Evolutionary conservation across 2,797 vertebrate genomes (phyloP).

Genomic region (Trachurus trachurus): DNA sequence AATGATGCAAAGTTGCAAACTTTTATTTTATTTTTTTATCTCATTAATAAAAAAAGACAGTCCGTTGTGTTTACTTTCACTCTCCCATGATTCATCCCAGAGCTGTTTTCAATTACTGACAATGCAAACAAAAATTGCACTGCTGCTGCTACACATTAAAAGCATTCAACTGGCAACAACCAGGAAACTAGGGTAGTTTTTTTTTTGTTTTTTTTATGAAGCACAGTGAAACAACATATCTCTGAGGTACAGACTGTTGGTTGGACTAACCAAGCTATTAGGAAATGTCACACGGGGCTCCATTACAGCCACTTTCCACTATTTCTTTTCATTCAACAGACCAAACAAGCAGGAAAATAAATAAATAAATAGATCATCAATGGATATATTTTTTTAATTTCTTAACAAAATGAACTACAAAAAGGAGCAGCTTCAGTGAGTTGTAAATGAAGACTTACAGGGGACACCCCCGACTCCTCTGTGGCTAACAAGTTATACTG

Average conservation of each 20-base stretch:
- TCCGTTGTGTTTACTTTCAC: neutral
- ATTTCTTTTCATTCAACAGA: neutral
- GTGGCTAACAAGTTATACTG: neutral
- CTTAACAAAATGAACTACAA: neutral
- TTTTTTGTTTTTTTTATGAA: conserved; percentile 12
- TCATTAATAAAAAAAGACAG: too few species aligned
- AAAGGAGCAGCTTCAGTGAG: neutral
- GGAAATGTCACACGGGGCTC: neutral
- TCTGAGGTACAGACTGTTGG: neutral
- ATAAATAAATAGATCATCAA: too few species aligned
- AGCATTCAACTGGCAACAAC: neutral
- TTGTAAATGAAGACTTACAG: neutral
- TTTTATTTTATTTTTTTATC: too few species aligned
- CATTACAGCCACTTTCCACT: neutral
- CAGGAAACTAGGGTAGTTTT: neutral
- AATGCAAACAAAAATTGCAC: neutral
- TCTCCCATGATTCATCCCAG: neutral
- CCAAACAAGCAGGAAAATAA: neutral
- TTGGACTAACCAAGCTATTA: neutral
- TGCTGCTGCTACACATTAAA: neutral
- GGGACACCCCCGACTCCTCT: neutral
- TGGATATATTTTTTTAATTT: neutral
- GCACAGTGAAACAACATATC: too few species aligned
- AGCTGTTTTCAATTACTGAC: neutral
- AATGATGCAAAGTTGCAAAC: neutral